Evolutionary conservation across 2,888 invertebrate genomes (phyloP).

Genomic region (Callinectes sapidus): DNA sequence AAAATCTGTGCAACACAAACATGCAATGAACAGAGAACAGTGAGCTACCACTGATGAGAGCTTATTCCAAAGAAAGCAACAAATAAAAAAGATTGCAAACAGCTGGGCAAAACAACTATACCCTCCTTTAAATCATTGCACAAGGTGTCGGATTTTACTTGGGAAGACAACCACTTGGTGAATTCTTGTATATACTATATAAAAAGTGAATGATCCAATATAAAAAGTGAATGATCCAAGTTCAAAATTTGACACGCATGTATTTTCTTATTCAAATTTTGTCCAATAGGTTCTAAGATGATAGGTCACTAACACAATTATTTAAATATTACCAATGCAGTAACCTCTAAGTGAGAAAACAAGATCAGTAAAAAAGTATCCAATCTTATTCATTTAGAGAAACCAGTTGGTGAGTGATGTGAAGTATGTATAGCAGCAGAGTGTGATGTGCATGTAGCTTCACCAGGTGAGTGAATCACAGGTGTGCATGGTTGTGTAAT

Average conservation of each 20-base stretch:
- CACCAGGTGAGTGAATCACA: no score
- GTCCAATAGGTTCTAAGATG: not conserved
- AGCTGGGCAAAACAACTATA: not conserved
- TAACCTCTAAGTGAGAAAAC: not conserved
- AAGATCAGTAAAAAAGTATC: no score
- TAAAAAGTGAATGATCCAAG: not conserved
- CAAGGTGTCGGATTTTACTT: not conserved
- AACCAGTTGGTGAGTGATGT: no score
- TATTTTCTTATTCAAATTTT: not conserved
- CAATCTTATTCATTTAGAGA: no score
- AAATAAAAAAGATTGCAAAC: not conserved
- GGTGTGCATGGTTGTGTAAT: no score
- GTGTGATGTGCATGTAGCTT: no score
- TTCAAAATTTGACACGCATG: not conserved
- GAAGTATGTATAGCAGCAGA: no score
- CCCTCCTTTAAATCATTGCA: not conserved
- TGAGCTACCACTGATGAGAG: not conserved
- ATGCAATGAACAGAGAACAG: conserved; percentile 18
- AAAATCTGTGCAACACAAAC: not conserved
- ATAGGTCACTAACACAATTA: not conserved
- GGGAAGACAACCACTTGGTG: not conserved
- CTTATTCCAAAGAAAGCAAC: not conserved
- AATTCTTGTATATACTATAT: not conserved
- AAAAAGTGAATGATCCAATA: not conserved
- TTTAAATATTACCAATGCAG: not conserved